Evolutionary conservation across 2,113 vertebrate genomes (phyloP), one percentile per base, ranked within the genome.

Genomic region (Elephas maximus): DNA sequence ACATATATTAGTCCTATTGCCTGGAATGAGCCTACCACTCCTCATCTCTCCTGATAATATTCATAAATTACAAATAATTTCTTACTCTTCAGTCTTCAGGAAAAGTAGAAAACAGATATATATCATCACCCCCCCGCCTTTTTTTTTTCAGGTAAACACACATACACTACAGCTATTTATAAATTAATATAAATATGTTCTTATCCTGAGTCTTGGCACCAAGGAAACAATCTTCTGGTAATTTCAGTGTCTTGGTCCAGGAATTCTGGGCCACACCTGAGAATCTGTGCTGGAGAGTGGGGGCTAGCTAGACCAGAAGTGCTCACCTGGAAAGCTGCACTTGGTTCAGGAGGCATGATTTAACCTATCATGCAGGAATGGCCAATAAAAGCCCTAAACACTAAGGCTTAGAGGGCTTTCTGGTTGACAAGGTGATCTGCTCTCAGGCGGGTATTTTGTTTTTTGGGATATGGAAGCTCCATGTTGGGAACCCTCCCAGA

Each of bases 61-160:
- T 74, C 71, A 79, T 37, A 83, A 45, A 79, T 84, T 44, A 82
- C 45, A 96, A 85, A 78, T 78, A 24, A 76, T 24, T 76, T 69
- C 18, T 45, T 81, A 24, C 23, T 76, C 30, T 67, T 51, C 15
- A 76, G 57, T 60, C 37, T 17, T 63, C 21, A 89, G 30, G 2
- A 93, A 73, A 82, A 14, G 14, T 15, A 89, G 28, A 48, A 84
- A 9, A 69, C 45, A 53, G n/a, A 30, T 8, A 53, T 37, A 26
- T 73, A 44, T 10, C 20, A 60, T 51, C 11, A 15, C 11, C 53
- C 4, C 8, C 14, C 83, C 14, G n/a, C 4, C 11, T 28, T 57
- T n/a, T 33, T 62, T 48, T 37, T 53, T 73, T 28, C 41, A 23
- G 9, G 21, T 11, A 81, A 63, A 80, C 14, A 79, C 73, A 85